phyloP scores from a whole-genome alignment of 2,888 invertebrate genomes.

The Xylota segnis region DNA sequence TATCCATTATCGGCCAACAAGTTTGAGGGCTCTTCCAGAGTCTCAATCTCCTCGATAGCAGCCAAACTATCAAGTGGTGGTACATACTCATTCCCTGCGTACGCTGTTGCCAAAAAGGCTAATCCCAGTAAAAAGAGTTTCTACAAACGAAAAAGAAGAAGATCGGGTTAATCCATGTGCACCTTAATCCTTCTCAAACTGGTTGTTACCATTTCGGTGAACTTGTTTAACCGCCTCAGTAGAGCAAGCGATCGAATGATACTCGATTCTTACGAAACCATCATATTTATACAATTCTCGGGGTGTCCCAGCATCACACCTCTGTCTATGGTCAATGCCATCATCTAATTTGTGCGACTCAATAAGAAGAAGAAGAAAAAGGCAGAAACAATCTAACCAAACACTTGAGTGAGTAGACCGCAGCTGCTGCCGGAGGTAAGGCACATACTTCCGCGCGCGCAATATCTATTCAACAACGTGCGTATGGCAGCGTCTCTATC shows the following conservation, averaged over 20 bases:
- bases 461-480: conserved; percentile 9
- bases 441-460: conserved; percentile 33
- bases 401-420: conserved; percentile 9
- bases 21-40: conserved; percentile 30
- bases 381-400: conserved; percentile 25
- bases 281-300: conserved; percentile 74
- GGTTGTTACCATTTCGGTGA: conserved; percentile 54
- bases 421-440: conserved; percentile 10
- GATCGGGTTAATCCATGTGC: conserved; percentile 35
- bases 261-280: conserved; percentile 46
- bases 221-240: conserved; percentile 50
- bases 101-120: conserved; percentile 79
- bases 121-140: conserved; percentile 69
- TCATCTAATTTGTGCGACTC: conserved; percentile 45
- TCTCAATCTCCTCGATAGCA: conserved; percentile 67
- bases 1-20: conserved; percentile 59
- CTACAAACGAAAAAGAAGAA: conserved; percentile 58
- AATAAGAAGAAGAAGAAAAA: conserved; percentile 28
- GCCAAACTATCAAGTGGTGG: conserved; percentile 55
- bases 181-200: conserved; percentile 4
- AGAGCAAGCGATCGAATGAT: conserved; percentile 71
- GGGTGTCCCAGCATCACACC: conserved; percentile 39
- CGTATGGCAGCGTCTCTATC: conserved; percentile 13
- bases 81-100: conserved; percentile 72
- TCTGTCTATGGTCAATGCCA: conserved; percentile 66